Base-by-base conservation (phyloP, 2,797 vertebrate genomes). In the Pantherophis vulpinus region DNA sequence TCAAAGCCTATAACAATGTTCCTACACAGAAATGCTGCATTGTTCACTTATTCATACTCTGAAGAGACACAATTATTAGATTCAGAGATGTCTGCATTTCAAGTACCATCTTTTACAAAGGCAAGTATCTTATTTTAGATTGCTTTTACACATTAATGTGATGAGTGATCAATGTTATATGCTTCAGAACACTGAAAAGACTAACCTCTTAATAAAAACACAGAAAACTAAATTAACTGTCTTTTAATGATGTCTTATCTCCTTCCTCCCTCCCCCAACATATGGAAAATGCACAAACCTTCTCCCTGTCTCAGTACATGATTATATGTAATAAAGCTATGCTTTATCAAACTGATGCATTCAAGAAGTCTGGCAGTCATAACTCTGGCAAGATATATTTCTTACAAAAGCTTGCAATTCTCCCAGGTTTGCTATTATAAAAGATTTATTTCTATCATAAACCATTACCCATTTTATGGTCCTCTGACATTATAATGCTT, bases 371-470 rank as follows among this genome's bases (percentile, higher is more conserved):
- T 97, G 96, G 93, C 97, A 97, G 95, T 95, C 95, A 96, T 97
- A 97, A 96, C 95, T 96, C 94, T 94, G 90, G 90, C 91, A 91
- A 94, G 88, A 97, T 96, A 97, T 96, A 97, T 96, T 94, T 94
- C 56, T 92, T 97, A 97, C 94, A 96, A 97, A 97, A 97, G 95
- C 96, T 95, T 94, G 90, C 90, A 96, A 96, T 97, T 97, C 97
- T 97, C 95, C 91, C 83, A 97, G 95, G 96, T 98, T 97, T 97
- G 96, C 94, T 97, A 94, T 97, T 95, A 95, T 97, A 96, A 97
- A 97, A 97, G 96, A 98, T 97, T 97, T 97, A 98, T 97, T 97
- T 97, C 96, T 96, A 96, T 96, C 96, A 92, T 97, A 98, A 97
- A 97, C 95, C 93, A 95, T 97, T 97, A 97, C 95, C 97, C 97